These are phyloP conservation scores for Drosophila sordidapex DNA, from an alignment of 2,888 invertebrate species.

Conservation along the genomic window DNA sequence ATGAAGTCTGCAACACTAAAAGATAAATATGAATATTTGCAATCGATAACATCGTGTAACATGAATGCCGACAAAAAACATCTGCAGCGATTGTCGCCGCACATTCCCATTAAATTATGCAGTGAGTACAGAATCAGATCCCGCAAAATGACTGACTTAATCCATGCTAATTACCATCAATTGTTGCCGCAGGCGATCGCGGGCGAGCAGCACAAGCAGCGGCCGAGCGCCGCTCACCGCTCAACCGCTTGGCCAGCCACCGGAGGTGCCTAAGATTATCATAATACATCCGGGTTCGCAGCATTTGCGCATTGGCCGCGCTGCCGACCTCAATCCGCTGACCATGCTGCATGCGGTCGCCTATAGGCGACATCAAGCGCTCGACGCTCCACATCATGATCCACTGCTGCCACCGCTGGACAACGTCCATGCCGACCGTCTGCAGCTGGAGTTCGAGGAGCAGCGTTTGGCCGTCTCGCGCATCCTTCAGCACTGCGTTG, in stretches of 20 bases:
- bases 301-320: constrained; percentile 94
- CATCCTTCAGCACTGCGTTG: constrained; percentile 92
- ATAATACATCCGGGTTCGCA: constrained; percentile 98
- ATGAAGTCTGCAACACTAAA: background rate
- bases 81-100: constrained; percentile 13
- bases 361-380: constrained; percentile 82
- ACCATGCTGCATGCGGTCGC: constrained; percentile 90
- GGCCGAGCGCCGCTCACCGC: constrained; percentile 46
- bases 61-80: constrained; percentile 25
- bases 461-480: constrained; percentile 93
- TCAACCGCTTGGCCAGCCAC: constrained; percentile 45
- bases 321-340: constrained; percentile 94
- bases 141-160: background rate
- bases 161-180: constrained; percentile 1
- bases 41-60: constrained; percentile 21
- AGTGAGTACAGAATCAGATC: constrained; percentile 32
- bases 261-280: constrained; percentile 90
- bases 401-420: constrained; percentile 66
- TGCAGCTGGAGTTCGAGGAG: constrained; percentile 91
- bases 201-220: constrained; percentile 73
- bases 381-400: constrained; percentile 84
- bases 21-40: background rate
- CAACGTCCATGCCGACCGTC: constrained; percentile 33
- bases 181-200: constrained; percentile 56
- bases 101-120: constrained; percentile 34